Evolutionary conservation across 2,113 vertebrate genomes (phyloP), one percentile per base, ranked within the genome.

Genomic region (Oenanthe melanoleuca): DNA sequence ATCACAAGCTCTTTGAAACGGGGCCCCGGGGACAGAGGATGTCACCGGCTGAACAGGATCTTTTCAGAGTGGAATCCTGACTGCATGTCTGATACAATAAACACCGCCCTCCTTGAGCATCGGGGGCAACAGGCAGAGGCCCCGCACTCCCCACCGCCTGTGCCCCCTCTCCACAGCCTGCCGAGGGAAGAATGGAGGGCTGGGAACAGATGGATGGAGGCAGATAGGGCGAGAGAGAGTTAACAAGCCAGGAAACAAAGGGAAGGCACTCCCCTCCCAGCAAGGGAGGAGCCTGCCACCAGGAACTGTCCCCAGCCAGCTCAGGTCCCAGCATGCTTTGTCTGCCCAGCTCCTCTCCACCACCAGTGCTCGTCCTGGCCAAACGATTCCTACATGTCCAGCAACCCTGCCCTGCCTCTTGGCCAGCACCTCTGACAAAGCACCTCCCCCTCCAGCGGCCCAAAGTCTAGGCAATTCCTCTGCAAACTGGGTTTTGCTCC

Each of bases 241-340:
- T 97, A 97, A 97, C 94, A 97, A 93, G 86, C 95, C 85, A 69
- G 84, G 94, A 97, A 96, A 97, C 97, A 97, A 97, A 97, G 97
- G 77, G 88, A 97, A 95, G 40, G 75, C 91, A 87, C 84, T 92
- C 88, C 90, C 96, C 93, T 93, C 94, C 93, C 89, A 91, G 63
- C 49, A 87, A 97, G 88, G 96, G 96, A 96, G 96, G 95, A 95
- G 96, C 95, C 80, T 89, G 80, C 79, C 89, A 97, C 87, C 95
- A 96, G 96, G 96, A 96, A 97, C 93, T 95, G 84, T 92, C 88
- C 94, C 88, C 81, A 95, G 80, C 72, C 83, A 95, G 52, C 24
- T 6, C 88, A 93, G 63, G 70, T 96, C 94, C 97, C 96, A 90
- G 93, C 95, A 97, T 94, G 96, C 97, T 95, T 96, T 96, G 95